Base-by-base conservation (phyloP, 1,140 invertebrate genomes). In the Camponotus pennsylvanicus region DNA sequence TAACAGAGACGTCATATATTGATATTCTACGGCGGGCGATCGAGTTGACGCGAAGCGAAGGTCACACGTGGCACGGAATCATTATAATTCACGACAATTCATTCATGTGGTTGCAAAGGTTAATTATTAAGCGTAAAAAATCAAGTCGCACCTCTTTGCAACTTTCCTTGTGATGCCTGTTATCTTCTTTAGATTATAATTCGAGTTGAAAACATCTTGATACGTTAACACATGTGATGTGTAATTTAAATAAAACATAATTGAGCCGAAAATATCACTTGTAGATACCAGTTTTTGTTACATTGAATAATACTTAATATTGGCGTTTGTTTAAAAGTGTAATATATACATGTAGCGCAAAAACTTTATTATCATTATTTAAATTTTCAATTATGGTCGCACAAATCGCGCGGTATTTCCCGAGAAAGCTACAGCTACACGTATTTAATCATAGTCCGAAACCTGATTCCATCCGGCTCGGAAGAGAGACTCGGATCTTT, bases 61-160 rank as follows among this genome's bases (percentile, higher is more conserved):
- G 49, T 6, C 32, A 37, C 37, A 42, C 69, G 61, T 67, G 27
- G 52, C 52, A 18, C 34, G 8, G 3, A 69, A 69, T 85, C 32
- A 85, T 80, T 61, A 61, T 59, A 18, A 49, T 15, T 13, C 45
- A 11, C 8, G 37, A 80, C 59, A 49, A 80, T 59, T 37, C 32
- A 57, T 8, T 59, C 32, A 34, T 27, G 37, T 32, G 45, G 8
- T 45, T 49, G 49, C 8, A 67, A 69, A 69, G 64, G 76, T 85
- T 79, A 85, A 80, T 80, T 69, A 49, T 27, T 40, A 42, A 67
- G 32, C 27, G 32, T 59, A n/a, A 49, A 79, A 42, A 67, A 66
- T 32, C 8, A 49, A 55, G n/a, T 59, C 32, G 5, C 45, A 11
- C n/a, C 32, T 61, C 6, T 83, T 73, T 75, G 67, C 27, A 27